Conservation (phyloP, 2,888 invertebrate species). For the Caradrina clavipalpis region DNA sequence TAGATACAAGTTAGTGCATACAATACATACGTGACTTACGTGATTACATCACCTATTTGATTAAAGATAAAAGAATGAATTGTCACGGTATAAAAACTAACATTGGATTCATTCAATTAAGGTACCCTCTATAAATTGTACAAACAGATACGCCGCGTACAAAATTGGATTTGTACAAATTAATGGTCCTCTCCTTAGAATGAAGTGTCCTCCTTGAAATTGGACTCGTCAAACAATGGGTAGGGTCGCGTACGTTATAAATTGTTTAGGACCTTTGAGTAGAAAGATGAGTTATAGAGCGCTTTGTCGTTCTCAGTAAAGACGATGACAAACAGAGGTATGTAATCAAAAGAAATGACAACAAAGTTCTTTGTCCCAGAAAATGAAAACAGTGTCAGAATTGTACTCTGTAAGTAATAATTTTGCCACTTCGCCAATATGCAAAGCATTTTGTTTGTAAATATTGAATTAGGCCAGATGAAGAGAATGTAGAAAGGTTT, state of each 20-base stretch:
- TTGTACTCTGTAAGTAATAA: too few relatives aligned
- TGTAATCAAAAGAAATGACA: neutral
- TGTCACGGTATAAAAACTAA: slow-evolving; percentile 2
- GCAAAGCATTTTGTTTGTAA: too few relatives aligned
- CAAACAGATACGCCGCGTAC: slow-evolving; percentile 21
- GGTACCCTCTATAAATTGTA: slow-evolving; percentile 14
- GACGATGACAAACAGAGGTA: neutral
- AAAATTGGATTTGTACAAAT: slow-evolving; percentile 59
- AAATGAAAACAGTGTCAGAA: too few relatives aligned
- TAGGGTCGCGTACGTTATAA: slow-evolving; percentile 28
- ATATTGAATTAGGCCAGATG: too few relatives aligned
- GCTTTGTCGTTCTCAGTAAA: neutral
- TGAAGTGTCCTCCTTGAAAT: slow-evolving; percentile 44
- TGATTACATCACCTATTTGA: too few relatives aligned
- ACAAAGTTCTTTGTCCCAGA: too few relatives aligned
- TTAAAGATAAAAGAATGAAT: neutral
- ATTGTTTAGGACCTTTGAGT: slow-evolving; percentile 21
- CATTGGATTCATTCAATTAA: slow-evolving; percentile 36
- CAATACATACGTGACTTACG: too few relatives aligned
- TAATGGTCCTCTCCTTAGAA: slow-evolving; percentile 34
- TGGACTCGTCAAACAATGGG: slow-evolving; percentile 54
- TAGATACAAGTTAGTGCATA: too few relatives aligned
- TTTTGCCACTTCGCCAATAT: too few relatives aligned
- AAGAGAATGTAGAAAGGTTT: too few relatives aligned
- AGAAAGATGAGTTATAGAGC: slow-evolving; percentile 2